Conservation (phyloP, 2,888 invertebrate species). For the Drosophila kanekoi region DNA sequence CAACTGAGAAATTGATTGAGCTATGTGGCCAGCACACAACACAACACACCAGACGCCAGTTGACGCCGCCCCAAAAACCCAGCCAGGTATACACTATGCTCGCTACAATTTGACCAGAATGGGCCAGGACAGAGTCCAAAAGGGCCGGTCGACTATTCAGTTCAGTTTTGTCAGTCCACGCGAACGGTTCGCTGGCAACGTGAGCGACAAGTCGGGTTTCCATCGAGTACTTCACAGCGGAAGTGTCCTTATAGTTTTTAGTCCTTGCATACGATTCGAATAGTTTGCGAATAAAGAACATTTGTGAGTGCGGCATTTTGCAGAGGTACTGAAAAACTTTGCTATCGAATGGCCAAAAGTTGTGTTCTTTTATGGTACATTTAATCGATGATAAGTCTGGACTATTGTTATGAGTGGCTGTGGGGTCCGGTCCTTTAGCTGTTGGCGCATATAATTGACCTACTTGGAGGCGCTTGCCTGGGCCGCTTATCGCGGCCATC, state of each 20-base stretch:
- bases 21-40: constrained; percentile 41
- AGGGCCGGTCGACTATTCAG: constrained; percentile 48
- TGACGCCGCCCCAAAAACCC: constrained; percentile 18
- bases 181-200: constrained; percentile 59
- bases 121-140: constrained; percentile 28
- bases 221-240: not conserved
- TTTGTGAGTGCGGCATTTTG: constrained; percentile 67
- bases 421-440: constrained; percentile 38
- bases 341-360: constrained; percentile 42
- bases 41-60: constrained; percentile 7
- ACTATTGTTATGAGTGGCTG: constrained; percentile 28
- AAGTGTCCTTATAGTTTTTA: constrained; percentile 7
- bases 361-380: constrained; percentile 24
- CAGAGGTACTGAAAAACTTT: constrained; percentile 54
- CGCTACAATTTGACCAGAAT: constrained; percentile 67
- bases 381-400: constrained; percentile 56
- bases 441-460: constrained; percentile 74
- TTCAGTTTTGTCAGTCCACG: constrained; percentile 69
- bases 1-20: constrained; percentile 70
- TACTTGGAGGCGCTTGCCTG: constrained; percentile 50
- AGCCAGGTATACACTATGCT: constrained; percentile 37
- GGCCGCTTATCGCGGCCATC: constrained; percentile 60
- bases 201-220: constrained; percentile 10
- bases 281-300: constrained; percentile 33
- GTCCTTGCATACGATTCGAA: constrained; percentile 14